Percentiles rank a stretch among this genome's conserved stretches.
These are phyloP conservation scores for Argynnis bischoffii DNA, from an alignment of 2,888 invertebrate genomes.

Conservation along the genomic window DNA sequence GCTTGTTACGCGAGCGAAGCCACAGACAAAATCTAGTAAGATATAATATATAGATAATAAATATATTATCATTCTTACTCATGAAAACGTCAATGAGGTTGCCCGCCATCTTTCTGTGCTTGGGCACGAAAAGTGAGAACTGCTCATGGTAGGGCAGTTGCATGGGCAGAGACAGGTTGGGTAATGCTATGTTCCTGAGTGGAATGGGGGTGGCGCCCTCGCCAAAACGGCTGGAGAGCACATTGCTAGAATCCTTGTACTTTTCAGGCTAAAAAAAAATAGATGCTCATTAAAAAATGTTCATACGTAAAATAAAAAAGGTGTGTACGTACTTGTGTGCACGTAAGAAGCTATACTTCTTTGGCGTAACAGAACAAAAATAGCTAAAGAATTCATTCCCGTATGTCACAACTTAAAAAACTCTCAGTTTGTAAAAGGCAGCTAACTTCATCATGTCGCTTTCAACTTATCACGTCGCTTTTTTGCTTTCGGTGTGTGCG, in stretches of 20 bases:
- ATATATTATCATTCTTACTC: slow-evolving; percentile 62
- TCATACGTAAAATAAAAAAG: background rate
- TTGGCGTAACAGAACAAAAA: too few species aligned
- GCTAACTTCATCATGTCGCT: too few species aligned
- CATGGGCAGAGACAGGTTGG: slow-evolving; percentile 84
- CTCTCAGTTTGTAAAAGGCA: too few species aligned
- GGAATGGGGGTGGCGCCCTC: slow-evolving; percentile 76
- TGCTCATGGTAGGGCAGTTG: slow-evolving; percentile 83
- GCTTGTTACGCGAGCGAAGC: too few species aligned
- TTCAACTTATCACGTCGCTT: too few species aligned
- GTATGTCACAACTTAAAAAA: too few species aligned
- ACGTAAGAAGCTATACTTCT: background rate
- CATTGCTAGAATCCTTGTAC: slow-evolving; percentile 55
- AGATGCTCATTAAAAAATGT: background rate
- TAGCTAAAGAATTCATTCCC: too few species aligned
- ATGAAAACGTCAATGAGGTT: slow-evolving; percentile 86
- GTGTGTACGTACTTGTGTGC: background rate
- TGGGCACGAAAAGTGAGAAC: slow-evolving; percentile 88
- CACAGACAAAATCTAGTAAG: too few species aligned
- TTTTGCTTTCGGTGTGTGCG: too few species aligned
- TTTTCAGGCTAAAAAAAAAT: slow-evolving; percentile 62
- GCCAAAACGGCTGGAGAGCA: slow-evolving; percentile 82
- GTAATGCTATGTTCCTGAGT: slow-evolving; percentile 84
- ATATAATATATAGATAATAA: too few species aligned
- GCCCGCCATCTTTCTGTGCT: slow-evolving; percentile 85